Percentiles rank a stretch among this genome's conserved stretches.
Conservation (phyloP, 1,140 invertebrate species). For the Camponotus floridanus region DNA sequence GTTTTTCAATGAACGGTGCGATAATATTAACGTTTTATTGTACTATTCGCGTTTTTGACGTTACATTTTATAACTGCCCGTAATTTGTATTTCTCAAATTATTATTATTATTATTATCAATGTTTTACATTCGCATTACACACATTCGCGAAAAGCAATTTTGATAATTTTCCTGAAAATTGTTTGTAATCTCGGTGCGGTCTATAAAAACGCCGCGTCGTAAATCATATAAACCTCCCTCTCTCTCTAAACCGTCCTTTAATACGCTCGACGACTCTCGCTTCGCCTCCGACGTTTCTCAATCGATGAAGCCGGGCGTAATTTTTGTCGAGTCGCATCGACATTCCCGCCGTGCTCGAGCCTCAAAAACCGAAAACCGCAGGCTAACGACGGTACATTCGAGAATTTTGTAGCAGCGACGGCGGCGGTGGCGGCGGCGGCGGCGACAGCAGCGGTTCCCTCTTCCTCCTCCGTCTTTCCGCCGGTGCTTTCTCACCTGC, state of each 20-base stretch:
- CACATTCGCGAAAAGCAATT: neutral
- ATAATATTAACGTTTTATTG: constrained; percentile 56
- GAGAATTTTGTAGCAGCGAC: constrained; percentile 68
- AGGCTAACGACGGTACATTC: constrained; percentile 58
- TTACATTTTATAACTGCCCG: constrained; percentile 11
- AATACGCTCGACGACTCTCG: neutral
- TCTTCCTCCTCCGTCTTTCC: constrained; percentile 31
- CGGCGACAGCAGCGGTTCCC: neutral
- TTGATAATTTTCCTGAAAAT: constrained; percentile 38
- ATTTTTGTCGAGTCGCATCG: constrained; percentile 13
- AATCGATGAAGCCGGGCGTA: neutral
- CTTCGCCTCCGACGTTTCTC: neutral
- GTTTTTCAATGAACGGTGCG: constrained; percentile 4
- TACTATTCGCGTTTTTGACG: neutral
- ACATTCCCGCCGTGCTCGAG: constrained; percentile 21
- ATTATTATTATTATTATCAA: neutral
- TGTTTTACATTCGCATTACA: neutral
- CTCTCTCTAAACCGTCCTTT: too few species aligned
- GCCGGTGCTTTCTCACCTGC: constrained; percentile 79
- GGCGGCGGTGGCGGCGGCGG: neutral
- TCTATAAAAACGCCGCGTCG: too few species aligned
- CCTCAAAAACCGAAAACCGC: constrained; percentile 55
- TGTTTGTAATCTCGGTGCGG: neutral
- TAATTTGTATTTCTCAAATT: constrained; percentile 18
- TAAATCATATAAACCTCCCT: constrained; percentile 16